These are phyloP conservation scores for Brachionus angularis DNA, from an alignment of 1,140 invertebrate species.

Conservation along the genomic window DNA sequence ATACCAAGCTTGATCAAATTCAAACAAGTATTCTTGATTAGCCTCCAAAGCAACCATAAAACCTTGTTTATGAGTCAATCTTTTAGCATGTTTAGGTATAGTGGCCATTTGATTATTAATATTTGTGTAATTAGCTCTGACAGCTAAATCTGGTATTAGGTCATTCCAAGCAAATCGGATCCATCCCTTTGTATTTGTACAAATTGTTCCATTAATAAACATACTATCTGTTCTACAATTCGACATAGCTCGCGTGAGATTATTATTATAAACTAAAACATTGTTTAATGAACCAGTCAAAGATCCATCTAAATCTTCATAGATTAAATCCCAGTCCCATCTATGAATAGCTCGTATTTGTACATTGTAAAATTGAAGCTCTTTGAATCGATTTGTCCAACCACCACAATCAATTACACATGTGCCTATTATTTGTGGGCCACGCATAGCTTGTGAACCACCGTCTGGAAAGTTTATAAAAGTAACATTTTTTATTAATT, in stretches of 20 bases:
- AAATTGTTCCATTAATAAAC: not conserved
- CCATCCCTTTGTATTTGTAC: not conserved
- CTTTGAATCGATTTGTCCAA: slow-evolving; percentile 14
- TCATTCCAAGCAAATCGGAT: slow-evolving; percentile 37
- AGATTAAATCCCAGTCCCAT: slow-evolving; percentile 36
- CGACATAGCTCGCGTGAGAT: not conserved
- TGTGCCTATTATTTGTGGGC: slow-evolving; percentile 5
- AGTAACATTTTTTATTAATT: slow-evolving; percentile 5
- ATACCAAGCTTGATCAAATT: slow-evolving; percentile 4
- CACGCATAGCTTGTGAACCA: slow-evolving; percentile 2
- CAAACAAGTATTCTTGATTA: slow-evolving; percentile 13
- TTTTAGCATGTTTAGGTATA: not conserved
- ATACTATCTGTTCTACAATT: not conserved
- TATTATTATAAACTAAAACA: slow-evolving; percentile 16
- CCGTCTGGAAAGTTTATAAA: slow-evolving; percentile 24
- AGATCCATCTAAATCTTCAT: slow-evolving; percentile 29
- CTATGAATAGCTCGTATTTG: not conserved
- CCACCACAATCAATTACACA: slow-evolving; percentile 24
- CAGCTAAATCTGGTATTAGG: not conserved
- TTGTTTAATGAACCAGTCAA: not conserved
- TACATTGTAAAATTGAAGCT: slow-evolving; percentile 28
- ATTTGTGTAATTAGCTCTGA: slow-evolving; percentile 6
- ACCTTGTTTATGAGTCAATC: not conserved
- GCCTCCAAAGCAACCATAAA: slow-evolving; percentile 24
- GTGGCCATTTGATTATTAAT: not conserved